A percentile compares a stretch with the other conserved stretches of the same genome.
These are phyloP conservation scores for Spodoptera litura DNA, from an alignment of 1,140 invertebrate species.

Conservation along the genomic window DNA sequence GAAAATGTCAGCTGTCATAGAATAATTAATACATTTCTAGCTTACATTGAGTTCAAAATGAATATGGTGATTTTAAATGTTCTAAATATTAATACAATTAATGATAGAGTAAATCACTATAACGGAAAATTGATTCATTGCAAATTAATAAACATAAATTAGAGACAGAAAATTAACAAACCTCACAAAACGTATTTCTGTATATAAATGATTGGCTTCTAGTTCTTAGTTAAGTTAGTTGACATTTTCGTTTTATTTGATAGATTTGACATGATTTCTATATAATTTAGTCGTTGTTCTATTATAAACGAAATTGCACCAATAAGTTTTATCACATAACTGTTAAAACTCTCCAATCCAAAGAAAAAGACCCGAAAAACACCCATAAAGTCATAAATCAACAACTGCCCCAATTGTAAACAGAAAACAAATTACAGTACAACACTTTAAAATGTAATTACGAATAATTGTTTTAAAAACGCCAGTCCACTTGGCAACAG, in stretches of 20 bases:
- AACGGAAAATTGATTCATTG: neutral
- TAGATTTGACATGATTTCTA: too few relatives aligned
- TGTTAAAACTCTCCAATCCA: neutral
- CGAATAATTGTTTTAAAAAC: slow-evolving; percentile 40
- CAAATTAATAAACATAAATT: too few relatives aligned
- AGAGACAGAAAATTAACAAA: too few relatives aligned
- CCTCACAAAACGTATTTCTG: too few relatives aligned
- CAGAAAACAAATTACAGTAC: slow-evolving; percentile 30
- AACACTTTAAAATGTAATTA: slow-evolving; percentile 41
- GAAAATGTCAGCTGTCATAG: slow-evolving; percentile 17
- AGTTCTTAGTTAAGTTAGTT: too few relatives aligned
- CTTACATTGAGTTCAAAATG: neutral
- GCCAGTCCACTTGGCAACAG: slow-evolving; percentile 39
- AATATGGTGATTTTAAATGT: slow-evolving; percentile 3
- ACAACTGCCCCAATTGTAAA: slow-evolving; percentile 38
- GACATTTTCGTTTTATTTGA: too few relatives aligned
- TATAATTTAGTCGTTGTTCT: too few relatives aligned
- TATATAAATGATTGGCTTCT: too few relatives aligned
- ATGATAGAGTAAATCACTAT: neutral
- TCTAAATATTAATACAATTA: slow-evolving; percentile 14
- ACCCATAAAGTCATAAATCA: slow-evolving; percentile 25
- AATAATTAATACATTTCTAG: slow-evolving; percentile 26
- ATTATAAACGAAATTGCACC: too few relatives aligned
- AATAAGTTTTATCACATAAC: neutral
- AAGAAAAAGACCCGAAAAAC: slow-evolving; percentile 30